These are phyloP conservation scores for Nomada lathburiana DNA, from an alignment of 2,888 invertebrate genomes.

Conservation along the genomic window DNA sequence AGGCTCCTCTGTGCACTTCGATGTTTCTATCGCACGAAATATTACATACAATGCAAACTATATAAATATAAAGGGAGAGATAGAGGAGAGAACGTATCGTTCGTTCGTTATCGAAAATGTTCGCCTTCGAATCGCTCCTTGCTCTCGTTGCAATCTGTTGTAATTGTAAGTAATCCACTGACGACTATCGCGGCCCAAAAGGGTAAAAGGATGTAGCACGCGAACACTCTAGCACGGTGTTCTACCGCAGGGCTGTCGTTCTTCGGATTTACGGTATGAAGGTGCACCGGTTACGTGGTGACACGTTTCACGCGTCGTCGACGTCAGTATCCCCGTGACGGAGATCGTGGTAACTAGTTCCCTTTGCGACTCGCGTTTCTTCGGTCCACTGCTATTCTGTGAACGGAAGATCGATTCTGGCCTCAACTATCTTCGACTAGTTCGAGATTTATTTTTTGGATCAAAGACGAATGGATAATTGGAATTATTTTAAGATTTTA, in stretches of 20 bases:
- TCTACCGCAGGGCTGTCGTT: constrained; percentile 24
- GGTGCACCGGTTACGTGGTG: constrained; percentile 3
- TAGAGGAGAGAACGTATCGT: constrained; percentile 1
- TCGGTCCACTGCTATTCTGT: background rate
- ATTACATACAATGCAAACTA: too few species aligned
- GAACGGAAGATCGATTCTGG: constrained; percentile 19
- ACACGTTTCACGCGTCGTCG: constrained; percentile 41
- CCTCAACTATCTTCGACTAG: background rate
- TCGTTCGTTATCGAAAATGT: constrained; percentile 59
- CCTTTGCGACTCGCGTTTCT: constrained; percentile 5
- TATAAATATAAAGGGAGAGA: too few species aligned
- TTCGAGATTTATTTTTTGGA: background rate
- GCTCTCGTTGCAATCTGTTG: constrained; percentile 57
- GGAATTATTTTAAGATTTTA: too few species aligned
- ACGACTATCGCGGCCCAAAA: constrained; percentile 44
- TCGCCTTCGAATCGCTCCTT: constrained; percentile 36
- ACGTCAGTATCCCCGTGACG: constrained; percentile 5
- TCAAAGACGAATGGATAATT: background rate
- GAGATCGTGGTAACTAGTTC: constrained; percentile 43
- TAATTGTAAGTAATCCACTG: constrained; percentile 48
- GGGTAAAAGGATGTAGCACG: constrained; percentile 61
- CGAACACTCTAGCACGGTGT: constrained; percentile 36
- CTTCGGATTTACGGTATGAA: constrained; percentile 34
- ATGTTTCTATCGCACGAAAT: background rate
- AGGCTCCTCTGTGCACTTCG: background rate